phyloP scores from a whole-genome alignment of 2,888 invertebrate species.

The Sinopyrophorus schimmeli region DNA sequence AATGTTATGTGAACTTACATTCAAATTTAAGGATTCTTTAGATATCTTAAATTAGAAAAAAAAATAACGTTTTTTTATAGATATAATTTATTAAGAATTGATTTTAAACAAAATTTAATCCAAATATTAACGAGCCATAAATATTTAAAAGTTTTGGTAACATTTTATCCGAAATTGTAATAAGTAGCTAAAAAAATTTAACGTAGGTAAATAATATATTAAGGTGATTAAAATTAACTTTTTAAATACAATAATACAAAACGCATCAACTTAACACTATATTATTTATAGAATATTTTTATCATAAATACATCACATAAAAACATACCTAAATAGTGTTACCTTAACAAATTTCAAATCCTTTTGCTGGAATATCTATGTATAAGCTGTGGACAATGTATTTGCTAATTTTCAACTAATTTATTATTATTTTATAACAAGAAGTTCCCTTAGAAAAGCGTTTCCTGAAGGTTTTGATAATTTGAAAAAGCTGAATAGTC shows the following conservation, averaged over 20 bases:
- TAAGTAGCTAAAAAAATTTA: too few relatives aligned
- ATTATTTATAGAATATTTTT: conserved; percentile 34
- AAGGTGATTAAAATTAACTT: conserved; percentile 19
- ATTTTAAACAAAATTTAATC: too few relatives aligned
- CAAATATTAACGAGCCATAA: too few relatives aligned
- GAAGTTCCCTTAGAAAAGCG: conserved; percentile 7
- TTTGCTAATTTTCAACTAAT: conserved; percentile 21
- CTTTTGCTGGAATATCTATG: conserved; percentile 22
- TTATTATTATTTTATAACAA: conserved; percentile 8
- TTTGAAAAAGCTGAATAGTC: conserved; percentile 15
- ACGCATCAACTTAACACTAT: conserved; percentile 28
- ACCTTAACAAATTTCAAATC: conserved; percentile 16
- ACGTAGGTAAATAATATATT: conserved; percentile 16
- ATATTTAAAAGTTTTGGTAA: too few relatives aligned
- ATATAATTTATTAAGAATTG: too few relatives aligned
- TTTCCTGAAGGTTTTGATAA: conserved; percentile 1
- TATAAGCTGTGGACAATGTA: conserved; percentile 29
- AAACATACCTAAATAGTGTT: conserved; percentile 34
- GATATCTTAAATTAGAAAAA: too few relatives aligned
- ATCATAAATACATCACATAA: conserved; percentile 37
- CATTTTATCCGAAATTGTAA: too few relatives aligned
- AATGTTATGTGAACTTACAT: too few relatives aligned
- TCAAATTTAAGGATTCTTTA: too few relatives aligned
- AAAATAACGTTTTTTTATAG: too few relatives aligned
- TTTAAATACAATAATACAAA: conserved; percentile 30